Base-by-base conservation (phyloP, 1,140 invertebrate genomes). In the Macrobrachium nipponense region DNA sequence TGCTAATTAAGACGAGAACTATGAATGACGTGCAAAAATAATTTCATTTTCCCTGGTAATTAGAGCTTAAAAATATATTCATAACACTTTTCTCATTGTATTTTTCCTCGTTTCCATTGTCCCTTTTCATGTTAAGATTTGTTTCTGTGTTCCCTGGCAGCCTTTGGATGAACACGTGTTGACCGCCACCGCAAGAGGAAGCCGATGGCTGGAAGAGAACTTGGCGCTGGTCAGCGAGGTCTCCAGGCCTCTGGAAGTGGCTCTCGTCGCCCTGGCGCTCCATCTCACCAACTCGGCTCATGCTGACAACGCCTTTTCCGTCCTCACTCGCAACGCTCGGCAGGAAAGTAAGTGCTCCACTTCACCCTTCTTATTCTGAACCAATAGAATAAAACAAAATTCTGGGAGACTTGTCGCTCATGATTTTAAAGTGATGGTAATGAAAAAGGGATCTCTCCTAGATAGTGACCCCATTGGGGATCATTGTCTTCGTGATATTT, bases 181-280 rank as follows among this genome's bases (percentile, higher is more conserved):
- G 27, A 68, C 96, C 14, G 93, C 94, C 0, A 92, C 94, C 72
- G 95, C 95, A 0, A 93, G 95, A 77, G 93, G 90, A 90, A 12
- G 86, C 88, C 62, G 93, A 4, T 98, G 96, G 93, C 92, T 98
- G n/a, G 97, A 97, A 90, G 92, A 94, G 20, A 96, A 97, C 91
- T 93, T 98, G 90, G 94, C 95, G 84, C 91, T 96, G 76, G 90
- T 98, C 15, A 92, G 94, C 80, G 91, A 94, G 18, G 92, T 92
- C 62, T 95, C 95, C 5, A 93, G 95, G 83, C 95, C 97, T 0
- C 97, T 96, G 90, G 95, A 98, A 90, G 93, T 97, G 23, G 95
- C 97, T 0, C 95, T 98, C 75, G 96, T 96, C 0, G 94, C 97
- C 0, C 97, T 98, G 91, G 96, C 97, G 0, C 92, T 98, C 8